Percentiles rank a stretch among this genome's conserved stretches.
Conservation (phyloP, 2,888 invertebrate genomes). For the Oscheius sp. region DNA sequence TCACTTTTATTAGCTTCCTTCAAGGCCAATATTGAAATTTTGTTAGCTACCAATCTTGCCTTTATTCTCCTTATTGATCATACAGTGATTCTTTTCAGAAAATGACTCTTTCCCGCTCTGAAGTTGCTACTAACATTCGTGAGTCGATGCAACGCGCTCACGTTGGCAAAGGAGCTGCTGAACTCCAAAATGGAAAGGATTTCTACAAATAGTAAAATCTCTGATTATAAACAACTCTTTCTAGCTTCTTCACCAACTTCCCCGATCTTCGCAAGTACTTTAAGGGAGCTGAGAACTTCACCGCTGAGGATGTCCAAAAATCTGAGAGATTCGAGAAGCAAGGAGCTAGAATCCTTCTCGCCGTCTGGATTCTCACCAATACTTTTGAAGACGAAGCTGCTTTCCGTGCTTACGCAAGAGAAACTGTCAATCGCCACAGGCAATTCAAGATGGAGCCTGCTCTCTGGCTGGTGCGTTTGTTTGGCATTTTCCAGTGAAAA, state of each 20-base stretch:
- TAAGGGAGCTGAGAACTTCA: slow-evolving; percentile 60
- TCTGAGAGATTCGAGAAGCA: slow-evolving; percentile 67
- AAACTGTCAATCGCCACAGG: slow-evolving; percentile 64
- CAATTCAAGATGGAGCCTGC: slow-evolving; percentile 67
- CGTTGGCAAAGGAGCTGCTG: slow-evolving; percentile 47
- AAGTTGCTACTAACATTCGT: slow-evolving; percentile 26
- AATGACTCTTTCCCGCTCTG: slow-evolving; percentile 41
- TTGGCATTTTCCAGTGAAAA: neutral
- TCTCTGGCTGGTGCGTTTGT: slow-evolving; percentile 55
- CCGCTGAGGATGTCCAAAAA: slow-evolving; percentile 59
- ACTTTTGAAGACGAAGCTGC: slow-evolving; percentile 55
- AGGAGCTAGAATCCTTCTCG: slow-evolving; percentile 64
- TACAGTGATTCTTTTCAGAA: slow-evolving; percentile 14
- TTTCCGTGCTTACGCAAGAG: slow-evolving; percentile 62
- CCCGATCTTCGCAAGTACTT: slow-evolving; percentile 62
- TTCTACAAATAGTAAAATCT: slow-evolving; percentile 63
- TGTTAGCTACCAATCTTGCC: too few relatives aligned
- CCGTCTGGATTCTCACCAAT: slow-evolving; percentile 59
- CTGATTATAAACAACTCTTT: slow-evolving; percentile 1
- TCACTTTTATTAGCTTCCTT: too few relatives aligned
- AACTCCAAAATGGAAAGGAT: slow-evolving; percentile 56
- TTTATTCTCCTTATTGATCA: neutral
- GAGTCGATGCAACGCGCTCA: slow-evolving; percentile 15
- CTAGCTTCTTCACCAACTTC: slow-evolving; percentile 60
- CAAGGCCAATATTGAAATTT: too few relatives aligned